Conservation (phyloP, 2,113 vertebrate genomes). For the Anhinga anhinga region DNA sequence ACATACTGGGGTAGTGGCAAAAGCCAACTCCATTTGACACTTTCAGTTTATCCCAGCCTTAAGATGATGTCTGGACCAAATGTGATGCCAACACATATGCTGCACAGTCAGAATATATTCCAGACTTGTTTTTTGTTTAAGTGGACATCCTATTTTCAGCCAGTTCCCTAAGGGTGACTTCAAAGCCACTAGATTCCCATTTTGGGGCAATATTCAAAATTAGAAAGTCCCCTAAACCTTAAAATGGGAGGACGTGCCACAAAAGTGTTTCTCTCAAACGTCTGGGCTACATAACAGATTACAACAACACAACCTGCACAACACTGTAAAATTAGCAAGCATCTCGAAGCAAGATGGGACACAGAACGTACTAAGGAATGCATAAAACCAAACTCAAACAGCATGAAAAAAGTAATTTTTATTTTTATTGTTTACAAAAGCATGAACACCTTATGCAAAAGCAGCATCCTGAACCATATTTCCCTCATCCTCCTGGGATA, state of each 20-base stretch:
- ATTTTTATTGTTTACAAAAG: slow-evolving; percentile 64
- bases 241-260: not conserved
- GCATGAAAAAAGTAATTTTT: slow-evolving; percentile 59
- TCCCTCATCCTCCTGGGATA: not conserved
- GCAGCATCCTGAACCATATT: slow-evolving; percentile 34
- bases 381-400: slow-evolving; percentile 37
- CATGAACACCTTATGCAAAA: slow-evolving; percentile 55
- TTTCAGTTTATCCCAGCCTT: not conserved
- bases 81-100: fast-evolving
- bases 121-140: not conserved
- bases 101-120: not conserved
- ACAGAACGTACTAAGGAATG: not conserved
- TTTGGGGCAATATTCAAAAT: not conserved
- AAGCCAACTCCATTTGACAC: not conserved
- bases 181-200: not conserved
- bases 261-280: not conserved
- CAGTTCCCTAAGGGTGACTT: not conserved
- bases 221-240: not conserved
- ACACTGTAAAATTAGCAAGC: not conserved
- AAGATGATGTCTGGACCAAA: not conserved
- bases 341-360: not conserved
- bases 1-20: not conserved
- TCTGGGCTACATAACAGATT: not conserved
- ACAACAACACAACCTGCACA: not conserved
- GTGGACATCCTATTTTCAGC: not conserved